phyloP scores from a whole-genome alignment of 1,140 invertebrate species.

The Gryon sp. region DNA sequence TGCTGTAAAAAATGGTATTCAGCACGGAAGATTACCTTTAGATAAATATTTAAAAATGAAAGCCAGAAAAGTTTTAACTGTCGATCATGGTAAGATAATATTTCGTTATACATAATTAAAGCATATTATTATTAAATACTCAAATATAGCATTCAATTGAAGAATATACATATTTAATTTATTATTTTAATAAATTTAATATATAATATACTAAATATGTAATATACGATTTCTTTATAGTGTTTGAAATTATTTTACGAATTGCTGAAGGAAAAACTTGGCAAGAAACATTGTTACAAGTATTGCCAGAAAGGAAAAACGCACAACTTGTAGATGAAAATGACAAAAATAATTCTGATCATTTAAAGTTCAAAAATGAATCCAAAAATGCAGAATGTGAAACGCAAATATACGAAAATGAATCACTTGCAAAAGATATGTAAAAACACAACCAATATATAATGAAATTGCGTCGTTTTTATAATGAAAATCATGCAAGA shows the following conservation, averaged over 20 bases:
- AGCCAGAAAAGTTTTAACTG: slow-evolving; percentile 95
- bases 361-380: slow-evolving; percentile 48
- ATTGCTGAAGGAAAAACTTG: slow-evolving; percentile 89
- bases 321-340: slow-evolving; percentile 77
- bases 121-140: no score
- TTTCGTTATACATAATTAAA: no score
- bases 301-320: slow-evolving; percentile 88
- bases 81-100: slow-evolving; percentile 91
- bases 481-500: neutral
- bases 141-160: no score
- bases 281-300: slow-evolving; percentile 90
- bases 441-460: slow-evolving; percentile 12
- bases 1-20: slow-evolving; percentile 88
- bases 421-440: slow-evolving; percentile 21
- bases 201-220: slow-evolving; percentile 85
- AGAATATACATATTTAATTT: neutral
- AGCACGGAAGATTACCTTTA: slow-evolving; percentile 93
- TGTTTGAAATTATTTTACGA: slow-evolving; percentile 94
- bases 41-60: slow-evolving; percentile 95
- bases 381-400: slow-evolving; percentile 40
- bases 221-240: slow-evolving; percentile 80
- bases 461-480: slow-evolving; percentile 7
- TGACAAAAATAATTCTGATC: slow-evolving; percentile 31
- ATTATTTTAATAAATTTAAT: slow-evolving; percentile 33
- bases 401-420: slow-evolving; percentile 30